Percentiles rank a stretch among this genome's conserved stretches.
Evolutionary conservation across 2,888 invertebrate genomes (phyloP).

Genomic region (Tenthredo distinguenda): DNA sequence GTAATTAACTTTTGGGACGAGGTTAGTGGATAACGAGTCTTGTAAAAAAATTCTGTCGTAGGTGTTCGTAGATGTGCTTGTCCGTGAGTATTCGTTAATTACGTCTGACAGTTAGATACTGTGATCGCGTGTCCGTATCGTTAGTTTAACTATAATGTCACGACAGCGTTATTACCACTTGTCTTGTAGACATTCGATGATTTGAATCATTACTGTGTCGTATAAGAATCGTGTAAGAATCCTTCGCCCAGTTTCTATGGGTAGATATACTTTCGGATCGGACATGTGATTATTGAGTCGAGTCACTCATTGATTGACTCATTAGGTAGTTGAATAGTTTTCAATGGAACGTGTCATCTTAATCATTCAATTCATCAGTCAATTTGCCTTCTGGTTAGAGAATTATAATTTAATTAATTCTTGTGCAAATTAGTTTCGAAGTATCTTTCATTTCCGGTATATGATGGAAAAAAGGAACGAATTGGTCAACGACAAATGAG

Average conservation of each 20-base stretch:
- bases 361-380: background rate
- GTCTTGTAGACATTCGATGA: background rate
- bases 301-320: conserved; percentile 38
- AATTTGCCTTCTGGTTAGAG: background rate
- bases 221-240: background rate
- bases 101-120: conserved; percentile 1
- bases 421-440: background rate
- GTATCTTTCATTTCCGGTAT: background rate
- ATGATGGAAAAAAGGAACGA: background rate
- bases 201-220: background rate
- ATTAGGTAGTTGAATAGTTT: background rate
- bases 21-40: conserved; percentile 22
- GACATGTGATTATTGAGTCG: conserved; percentile 28
- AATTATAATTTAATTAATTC: background rate
- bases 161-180: background rate
- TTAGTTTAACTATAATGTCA: conserved; percentile 18
- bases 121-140: conserved; percentile 19
- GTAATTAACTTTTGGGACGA: conserved; percentile 37
- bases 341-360: conserved; percentile 16
- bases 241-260: background rate
- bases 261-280: background rate
- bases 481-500: background rate
- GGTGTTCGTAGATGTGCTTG: background rate
- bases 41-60: background rate
- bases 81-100: conserved; percentile 24